A percentile compares a stretch with the other conserved stretches of the same genome.
phyloP scores from a whole-genome alignment of 2,888 invertebrate genomes.

The Lithodes maja region DNA sequence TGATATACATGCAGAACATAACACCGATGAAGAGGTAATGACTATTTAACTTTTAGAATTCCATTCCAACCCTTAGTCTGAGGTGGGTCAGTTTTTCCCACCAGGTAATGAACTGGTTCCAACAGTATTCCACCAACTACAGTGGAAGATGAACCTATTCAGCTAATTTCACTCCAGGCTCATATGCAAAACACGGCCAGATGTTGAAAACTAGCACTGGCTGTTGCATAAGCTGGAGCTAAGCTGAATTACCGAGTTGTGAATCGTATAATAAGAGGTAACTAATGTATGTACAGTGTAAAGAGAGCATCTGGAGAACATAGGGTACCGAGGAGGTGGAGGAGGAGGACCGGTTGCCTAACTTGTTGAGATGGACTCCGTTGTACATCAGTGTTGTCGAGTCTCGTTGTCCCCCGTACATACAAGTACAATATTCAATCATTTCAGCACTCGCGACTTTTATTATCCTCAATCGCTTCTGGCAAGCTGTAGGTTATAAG shows the following conservation, averaged over 20 bases:
- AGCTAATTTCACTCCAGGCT: neutral
- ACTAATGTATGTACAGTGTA: conserved; percentile 18
- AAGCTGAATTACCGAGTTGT: conserved; percentile 2
- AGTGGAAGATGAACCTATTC: neutral
- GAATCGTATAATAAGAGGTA: neutral
- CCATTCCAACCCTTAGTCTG: neutral
- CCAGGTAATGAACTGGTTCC: neutral
- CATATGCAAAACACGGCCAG: neutral
- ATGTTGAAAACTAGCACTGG: neutral
- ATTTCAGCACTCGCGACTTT: conserved; percentile 48
- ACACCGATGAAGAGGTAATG: neutral
- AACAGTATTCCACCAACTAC: neutral
- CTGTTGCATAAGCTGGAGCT: neutral
- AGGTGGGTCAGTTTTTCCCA: neutral
- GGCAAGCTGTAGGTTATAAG: too few relatives aligned
- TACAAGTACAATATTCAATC: conserved; percentile 60
- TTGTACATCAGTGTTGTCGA: conserved; percentile 60
- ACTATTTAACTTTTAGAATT: neutral
- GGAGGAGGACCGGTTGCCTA: conserved; percentile 11
- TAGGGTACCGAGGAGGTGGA: conserved; percentile 8
- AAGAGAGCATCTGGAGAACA: conserved; percentile 25
- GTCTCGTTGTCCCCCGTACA: conserved; percentile 53
- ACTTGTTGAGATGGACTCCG: conserved; percentile 42
- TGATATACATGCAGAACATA: too few relatives aligned
- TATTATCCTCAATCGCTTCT: conserved; percentile 33